phyloP scores from a whole-genome alignment of 2,797 vertebrate genomes.

The Alectoris magna region DNA sequence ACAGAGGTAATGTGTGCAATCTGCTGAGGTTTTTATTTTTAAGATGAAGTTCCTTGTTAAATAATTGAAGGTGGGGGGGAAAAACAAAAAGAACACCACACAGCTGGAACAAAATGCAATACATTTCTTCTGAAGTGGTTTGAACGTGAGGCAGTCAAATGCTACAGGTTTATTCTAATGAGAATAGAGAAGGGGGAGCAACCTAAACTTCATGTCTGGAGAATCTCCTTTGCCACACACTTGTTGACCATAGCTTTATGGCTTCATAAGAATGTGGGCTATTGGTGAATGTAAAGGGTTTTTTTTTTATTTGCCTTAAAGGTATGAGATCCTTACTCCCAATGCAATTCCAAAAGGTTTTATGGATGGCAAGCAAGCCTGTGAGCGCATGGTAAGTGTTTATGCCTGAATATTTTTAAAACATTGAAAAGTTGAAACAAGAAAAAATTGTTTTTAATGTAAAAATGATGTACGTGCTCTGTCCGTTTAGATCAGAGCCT shows the following conservation, averaged over 20 bases:
- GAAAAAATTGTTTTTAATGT: neutral
- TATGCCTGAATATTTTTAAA: neutral
- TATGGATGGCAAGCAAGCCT: constrained; percentile 98
- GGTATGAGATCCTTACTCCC: constrained; percentile 97
- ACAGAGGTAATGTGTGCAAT: constrained; percentile 84
- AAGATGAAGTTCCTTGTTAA: neutral
- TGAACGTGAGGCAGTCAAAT: neutral
- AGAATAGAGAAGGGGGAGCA: neutral
- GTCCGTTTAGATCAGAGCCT: constrained; percentile 86
- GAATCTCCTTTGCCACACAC: neutral
- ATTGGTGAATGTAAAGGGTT: neutral
- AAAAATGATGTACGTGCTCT: neutral
- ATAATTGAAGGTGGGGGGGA: neutral
- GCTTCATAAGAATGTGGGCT: neutral
- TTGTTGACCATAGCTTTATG: neutral
- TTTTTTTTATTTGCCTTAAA: constrained; percentile 67
- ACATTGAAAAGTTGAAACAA: neutral
- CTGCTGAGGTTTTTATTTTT: neutral
- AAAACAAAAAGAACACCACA: no score
- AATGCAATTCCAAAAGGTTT: constrained; percentile 98
- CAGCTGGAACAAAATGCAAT: neutral
- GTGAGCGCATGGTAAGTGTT: constrained; percentile 92
- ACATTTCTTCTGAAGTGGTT: neutral
- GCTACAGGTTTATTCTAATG: neutral
- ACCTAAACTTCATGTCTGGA: neutral